phyloP scores from a whole-genome alignment of 2,797 vertebrate species.

The Tragelaphus oryx region DNA sequence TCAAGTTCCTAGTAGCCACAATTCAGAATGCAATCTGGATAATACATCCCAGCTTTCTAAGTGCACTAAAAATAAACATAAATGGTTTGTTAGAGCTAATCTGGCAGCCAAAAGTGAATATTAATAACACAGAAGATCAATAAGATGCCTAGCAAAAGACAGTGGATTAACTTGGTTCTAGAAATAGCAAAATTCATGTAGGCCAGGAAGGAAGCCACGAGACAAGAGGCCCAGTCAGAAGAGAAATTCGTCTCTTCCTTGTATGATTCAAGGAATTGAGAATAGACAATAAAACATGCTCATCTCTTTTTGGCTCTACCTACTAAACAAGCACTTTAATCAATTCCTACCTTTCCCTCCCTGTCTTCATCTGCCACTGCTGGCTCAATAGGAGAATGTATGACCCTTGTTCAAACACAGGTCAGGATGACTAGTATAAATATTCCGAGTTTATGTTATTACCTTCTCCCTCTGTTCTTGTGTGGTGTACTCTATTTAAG shows the following conservation, averaged over 20 bases:
- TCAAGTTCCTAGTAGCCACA: neutral
- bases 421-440: constrained; percentile 45
- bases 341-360: constrained; percentile 33
- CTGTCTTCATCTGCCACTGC: constrained; percentile 15
- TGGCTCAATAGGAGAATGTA: constrained; percentile 40
- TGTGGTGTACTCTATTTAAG: neutral
- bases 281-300: neutral
- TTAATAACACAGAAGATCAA: constrained; percentile 63
- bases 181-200: constrained; percentile 39
- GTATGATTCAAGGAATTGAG: neutral
- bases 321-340: constrained; percentile 20
- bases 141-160: constrained; percentile 55
- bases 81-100: constrained; percentile 61
- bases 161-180: constrained; percentile 40
- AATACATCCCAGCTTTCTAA: constrained; percentile 38
- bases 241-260: constrained; percentile 31
- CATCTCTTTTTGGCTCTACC: constrained; percentile 16
- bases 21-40: neutral
- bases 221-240: neutral
- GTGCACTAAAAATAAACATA: constrained; percentile 58
- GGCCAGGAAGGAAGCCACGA: neutral
- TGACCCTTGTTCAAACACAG: constrained; percentile 51
- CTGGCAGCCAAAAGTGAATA: constrained; percentile 65
- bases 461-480: neutral
- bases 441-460: neutral